Conservation (phyloP, 2,113 vertebrate genomes). For the Stictonetta naevosa region DNA sequence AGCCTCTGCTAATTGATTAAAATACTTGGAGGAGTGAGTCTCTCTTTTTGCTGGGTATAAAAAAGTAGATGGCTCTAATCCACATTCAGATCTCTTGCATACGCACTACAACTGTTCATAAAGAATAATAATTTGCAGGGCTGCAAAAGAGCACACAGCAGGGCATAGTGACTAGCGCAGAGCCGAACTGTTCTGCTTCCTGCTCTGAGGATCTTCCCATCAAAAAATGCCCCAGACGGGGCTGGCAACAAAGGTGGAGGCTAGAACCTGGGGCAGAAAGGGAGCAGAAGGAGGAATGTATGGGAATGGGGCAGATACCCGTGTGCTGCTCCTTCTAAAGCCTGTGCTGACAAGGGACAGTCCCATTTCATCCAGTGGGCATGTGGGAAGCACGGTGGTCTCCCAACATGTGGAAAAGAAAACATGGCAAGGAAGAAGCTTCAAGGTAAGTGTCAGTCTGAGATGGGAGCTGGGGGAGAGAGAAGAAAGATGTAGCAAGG, state of each 20-base stretch:
- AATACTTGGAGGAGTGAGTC: not conserved
- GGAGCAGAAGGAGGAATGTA: not conserved
- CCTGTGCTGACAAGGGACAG: not conserved
- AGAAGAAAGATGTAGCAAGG: not conserved
- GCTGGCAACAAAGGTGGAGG: not conserved
- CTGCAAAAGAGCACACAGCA: not conserved
- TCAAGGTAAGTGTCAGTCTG: not conserved
- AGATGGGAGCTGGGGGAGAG: not conserved
- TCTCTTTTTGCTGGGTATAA: not conserved
- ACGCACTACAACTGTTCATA: not conserved
- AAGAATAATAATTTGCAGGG: not conserved
- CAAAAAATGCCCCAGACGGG: not conserved
- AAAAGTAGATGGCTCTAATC: not conserved
- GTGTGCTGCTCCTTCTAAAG: not conserved
- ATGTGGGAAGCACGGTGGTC: accelerated
- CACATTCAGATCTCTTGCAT: not conserved
- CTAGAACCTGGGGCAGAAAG: not conserved
- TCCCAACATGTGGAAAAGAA: not conserved
- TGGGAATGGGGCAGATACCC: not conserved
- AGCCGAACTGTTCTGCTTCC: not conserved
- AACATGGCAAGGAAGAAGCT: not conserved
- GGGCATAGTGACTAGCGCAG: not conserved
- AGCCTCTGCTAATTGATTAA: not conserved
- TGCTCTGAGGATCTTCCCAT: not conserved
- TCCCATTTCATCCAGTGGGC: not conserved